phyloP scores from a whole-genome alignment of 2,113 vertebrate species.

The Empidonax alnorum region DNA sequence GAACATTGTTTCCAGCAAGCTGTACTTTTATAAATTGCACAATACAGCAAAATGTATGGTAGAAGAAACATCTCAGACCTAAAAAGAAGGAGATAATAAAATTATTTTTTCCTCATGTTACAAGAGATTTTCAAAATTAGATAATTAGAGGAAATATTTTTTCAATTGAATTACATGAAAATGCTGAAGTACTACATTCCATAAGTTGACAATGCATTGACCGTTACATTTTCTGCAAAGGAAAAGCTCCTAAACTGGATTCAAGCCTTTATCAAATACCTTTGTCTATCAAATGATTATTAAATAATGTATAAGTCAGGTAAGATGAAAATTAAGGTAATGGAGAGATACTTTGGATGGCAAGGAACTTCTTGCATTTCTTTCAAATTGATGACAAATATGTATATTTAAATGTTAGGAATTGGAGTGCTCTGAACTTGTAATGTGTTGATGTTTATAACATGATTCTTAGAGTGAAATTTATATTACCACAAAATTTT shows the following conservation, averaged over 20 bases:
- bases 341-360: neutral
- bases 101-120: neutral
- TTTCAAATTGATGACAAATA: neutral
- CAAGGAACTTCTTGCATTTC: neutral
- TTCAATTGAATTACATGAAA: neutral
- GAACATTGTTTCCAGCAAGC: neutral
- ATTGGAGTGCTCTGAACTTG: neutral
- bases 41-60: neutral
- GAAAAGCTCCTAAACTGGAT: neutral
- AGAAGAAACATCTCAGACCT: neutral
- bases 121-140: neutral
- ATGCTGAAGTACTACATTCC: neutral
- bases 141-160: neutral
- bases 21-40: neutral
- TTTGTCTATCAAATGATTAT: neutral
- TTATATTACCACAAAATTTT: neutral
- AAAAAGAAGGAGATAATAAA: neutral
- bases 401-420: neutral
- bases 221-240: neutral
- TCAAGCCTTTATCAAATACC: neutral
- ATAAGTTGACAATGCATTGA: neutral
- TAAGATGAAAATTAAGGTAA: neutral
- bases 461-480: neutral
- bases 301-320: neutral
- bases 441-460: neutral